Conservation (phyloP, 1,140 invertebrate species). For the Drosophila tsacasi region DNA sequence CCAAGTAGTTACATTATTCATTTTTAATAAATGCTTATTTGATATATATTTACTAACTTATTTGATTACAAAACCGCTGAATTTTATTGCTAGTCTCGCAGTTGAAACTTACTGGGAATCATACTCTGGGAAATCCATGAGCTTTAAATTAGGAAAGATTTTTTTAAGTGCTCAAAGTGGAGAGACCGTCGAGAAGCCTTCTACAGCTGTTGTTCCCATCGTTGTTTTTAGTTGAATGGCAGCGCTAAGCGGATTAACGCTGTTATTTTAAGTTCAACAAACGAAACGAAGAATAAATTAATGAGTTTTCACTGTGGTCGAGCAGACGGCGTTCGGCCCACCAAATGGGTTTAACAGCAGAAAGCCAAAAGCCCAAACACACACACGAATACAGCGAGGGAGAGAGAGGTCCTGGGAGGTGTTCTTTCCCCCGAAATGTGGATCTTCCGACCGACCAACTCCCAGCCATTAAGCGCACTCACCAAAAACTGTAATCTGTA, state of each 20-base stretch:
- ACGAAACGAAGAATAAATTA: conserved; percentile 82
- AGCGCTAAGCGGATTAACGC: conserved; percentile 80
- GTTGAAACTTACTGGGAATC: too few species aligned
- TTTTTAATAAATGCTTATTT: neutral
- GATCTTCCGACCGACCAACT: conserved; percentile 10
- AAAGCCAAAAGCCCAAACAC: conserved; percentile 73
- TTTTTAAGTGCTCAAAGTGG: conserved; percentile 8
- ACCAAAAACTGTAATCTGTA: conserved; percentile 65
- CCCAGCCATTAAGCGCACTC: conserved; percentile 63
- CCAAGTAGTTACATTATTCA: too few species aligned
- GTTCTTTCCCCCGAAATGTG: conserved; percentile 42
- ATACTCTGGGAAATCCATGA: neutral
- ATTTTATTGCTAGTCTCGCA: neutral
- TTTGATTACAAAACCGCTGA: neutral
- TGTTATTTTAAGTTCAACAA: conserved; percentile 84
- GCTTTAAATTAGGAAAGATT: neutral
- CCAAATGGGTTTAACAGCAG: conserved; percentile 70
- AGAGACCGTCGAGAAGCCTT: conserved; percentile 28
- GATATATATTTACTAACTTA: too few species aligned
- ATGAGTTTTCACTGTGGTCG: conserved; percentile 82
- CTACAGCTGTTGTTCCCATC: conserved; percentile 46
- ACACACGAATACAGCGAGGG: conserved; percentile 26
- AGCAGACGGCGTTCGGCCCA: conserved; percentile 38
- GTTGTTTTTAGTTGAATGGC: conserved; percentile 77
- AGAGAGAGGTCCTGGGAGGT: conserved; percentile 1